A percentile compares a stretch with the other conserved stretches of the same genome.
Evolutionary conservation across 1,140 invertebrate genomes (phyloP).

Genomic region (Neelides sp.): DNA sequence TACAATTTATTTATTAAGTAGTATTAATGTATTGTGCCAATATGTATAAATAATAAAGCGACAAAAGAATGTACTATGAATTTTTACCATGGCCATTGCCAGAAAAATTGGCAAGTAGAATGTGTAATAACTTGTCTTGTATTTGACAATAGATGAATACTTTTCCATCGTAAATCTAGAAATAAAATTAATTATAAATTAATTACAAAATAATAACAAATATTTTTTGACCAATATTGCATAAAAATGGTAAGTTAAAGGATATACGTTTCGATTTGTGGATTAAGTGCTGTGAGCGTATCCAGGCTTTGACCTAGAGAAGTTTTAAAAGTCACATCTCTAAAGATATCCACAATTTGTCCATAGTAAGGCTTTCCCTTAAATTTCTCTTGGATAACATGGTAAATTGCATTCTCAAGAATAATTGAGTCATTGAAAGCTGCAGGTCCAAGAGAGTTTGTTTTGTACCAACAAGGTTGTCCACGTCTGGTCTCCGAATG

Average conservation of each 20-base stretch:
- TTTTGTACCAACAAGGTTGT: constrained; percentile 47
- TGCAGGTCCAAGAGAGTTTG: constrained; percentile 41
- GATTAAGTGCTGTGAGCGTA: constrained; percentile 47
- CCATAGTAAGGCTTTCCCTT: constrained; percentile 41
- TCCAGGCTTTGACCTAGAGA: constrained; percentile 63
- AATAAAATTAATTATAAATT: too few species aligned
- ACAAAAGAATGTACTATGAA: constrained; percentile 64
- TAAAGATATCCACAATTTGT: constrained; percentile 44
- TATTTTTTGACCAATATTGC: background rate
- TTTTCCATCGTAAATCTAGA: constrained; percentile 66
- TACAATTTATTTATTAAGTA: constrained; percentile 70
- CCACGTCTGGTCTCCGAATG: constrained; percentile 44
- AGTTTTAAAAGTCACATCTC: constrained; percentile 59
- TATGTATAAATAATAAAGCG: too few species aligned
- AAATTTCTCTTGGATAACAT: constrained; percentile 42
- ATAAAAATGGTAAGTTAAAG: background rate
- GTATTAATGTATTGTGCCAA: too few species aligned
- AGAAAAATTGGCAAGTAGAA: constrained; percentile 80
- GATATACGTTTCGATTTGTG: too few species aligned
- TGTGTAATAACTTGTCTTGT: constrained; percentile 88
- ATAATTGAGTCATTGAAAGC: constrained; percentile 52
- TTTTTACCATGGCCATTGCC: constrained; percentile 69
- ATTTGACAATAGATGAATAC: constrained; percentile 81
- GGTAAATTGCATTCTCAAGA: constrained; percentile 42
- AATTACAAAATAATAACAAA: too few species aligned